Evolutionary conservation across 2,888 invertebrate species (phyloP), one percentile per base, ranked within the genome.

Genomic region (Heliconius aoede): DNA sequence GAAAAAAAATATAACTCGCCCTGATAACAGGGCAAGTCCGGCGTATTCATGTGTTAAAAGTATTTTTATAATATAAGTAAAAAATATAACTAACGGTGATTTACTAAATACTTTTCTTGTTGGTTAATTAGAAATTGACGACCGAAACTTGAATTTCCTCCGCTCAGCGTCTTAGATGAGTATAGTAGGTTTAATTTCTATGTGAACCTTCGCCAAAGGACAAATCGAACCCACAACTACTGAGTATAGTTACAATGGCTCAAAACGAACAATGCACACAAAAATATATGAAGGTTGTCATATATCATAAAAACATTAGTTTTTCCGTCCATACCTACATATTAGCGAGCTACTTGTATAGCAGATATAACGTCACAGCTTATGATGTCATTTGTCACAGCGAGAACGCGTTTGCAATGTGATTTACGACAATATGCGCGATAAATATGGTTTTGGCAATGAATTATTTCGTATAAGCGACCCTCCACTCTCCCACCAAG

Each of bases 371-470:
- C 24, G 65, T 65, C 65, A 65, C 65, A 40, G 40, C 36, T 40
- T 65, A 65, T 65, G n/a, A 40, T 24, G 36, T 65, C 65, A 40
- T 65, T 36, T 65, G 65, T 65, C 65, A 64, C 64, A 65, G 65
- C 36, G 36, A 24, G 26, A 8, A 24, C 65, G 65, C 65, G 36
- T 65, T 40, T 24, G 28, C 24, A 36, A 26, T 40, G 24, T 65
- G 65, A 65, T 65, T 65, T 36, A 36, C 24, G 65, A 65, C 65
- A 40, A 60, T 28, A 60, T 60, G 26, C 21, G 65, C 65, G 15
- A 65, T 65, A 65, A 65, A 40, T 65, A 65, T 65, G 65, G 13
- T 64, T 64, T 32, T 65, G 65, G 65, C 36, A 24, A 64, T 24
- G 65, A 65, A 36, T 26, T 40, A 24, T 65, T 24, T 40, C 8